Percentiles rank a stretch among this genome's conserved stretches.
phyloP scores from a whole-genome alignment of 1,140 invertebrate species.

The Cyclina sinensis region DNA sequence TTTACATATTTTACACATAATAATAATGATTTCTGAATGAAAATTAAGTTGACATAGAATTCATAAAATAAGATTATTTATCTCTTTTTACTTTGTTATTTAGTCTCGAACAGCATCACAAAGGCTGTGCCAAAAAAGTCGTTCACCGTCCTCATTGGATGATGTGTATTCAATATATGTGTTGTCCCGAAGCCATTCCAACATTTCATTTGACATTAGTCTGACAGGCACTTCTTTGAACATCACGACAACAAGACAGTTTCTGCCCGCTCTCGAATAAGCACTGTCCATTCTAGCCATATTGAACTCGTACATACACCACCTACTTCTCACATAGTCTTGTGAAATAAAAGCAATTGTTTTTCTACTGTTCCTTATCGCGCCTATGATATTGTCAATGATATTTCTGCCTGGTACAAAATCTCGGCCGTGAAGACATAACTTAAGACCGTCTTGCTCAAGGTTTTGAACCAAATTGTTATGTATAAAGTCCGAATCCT shows the following conservation, averaged over 20 bases:
- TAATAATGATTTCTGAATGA: too few relatives aligned
- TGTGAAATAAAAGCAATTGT: conserved; percentile 75
- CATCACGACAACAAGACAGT: conserved; percentile 55
- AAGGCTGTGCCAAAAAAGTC: conserved; percentile 38
- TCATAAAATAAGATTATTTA: too few relatives aligned
- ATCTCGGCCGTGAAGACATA: conserved; percentile 80
- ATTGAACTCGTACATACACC: conserved; percentile 90
- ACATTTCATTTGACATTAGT: conserved; percentile 55
- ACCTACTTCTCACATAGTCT: conserved; percentile 85
- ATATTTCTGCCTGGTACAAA: conserved; percentile 73
- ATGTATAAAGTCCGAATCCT: background rate
- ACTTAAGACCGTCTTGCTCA: conserved; percentile 37
- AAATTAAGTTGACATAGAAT: too few relatives aligned
- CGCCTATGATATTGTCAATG: conserved; percentile 74
- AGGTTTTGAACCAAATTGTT: background rate
- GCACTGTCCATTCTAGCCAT: conserved; percentile 77
- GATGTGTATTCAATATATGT: conserved; percentile 21
- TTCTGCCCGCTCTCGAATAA: conserved; percentile 43
- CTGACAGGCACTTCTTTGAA: conserved; percentile 53
- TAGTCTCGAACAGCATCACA: too few relatives aligned
- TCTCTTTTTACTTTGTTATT: too few relatives aligned
- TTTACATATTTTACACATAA: too few relatives aligned
- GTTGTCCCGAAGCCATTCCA: background rate
- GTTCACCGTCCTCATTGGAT: conserved; percentile 13
- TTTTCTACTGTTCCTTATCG: conserved; percentile 74